Evolutionary conservation across 2,113 vertebrate species (phyloP).

Genomic region (Sturnira hondurensis): DNA sequence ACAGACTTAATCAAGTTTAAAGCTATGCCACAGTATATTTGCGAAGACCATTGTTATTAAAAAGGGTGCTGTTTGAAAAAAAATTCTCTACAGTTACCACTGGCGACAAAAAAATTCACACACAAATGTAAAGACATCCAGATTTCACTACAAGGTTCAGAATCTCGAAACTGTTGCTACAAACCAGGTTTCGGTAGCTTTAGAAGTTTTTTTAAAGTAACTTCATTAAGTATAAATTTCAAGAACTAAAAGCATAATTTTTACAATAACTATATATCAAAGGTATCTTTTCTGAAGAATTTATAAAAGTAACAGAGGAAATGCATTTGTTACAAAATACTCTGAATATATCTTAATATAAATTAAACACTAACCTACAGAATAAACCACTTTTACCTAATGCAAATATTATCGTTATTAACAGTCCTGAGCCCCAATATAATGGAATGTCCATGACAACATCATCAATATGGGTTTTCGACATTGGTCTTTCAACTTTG

Average conservation of each 20-base stretch:
- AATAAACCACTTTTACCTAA: not conserved
- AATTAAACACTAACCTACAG: not conserved
- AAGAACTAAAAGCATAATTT: not conserved
- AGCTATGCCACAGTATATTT: slow-evolving; percentile 81
- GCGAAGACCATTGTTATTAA: slow-evolving; percentile 77
- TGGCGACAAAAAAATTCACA: slow-evolving; percentile 78
- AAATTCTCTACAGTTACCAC: slow-evolving; percentile 77
- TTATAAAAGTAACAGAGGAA: not conserved
- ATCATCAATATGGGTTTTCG: not conserved
- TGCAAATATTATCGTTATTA: not conserved
- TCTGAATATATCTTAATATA: not conserved
- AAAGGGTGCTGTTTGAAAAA: slow-evolving; percentile 53
- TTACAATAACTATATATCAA: not conserved
- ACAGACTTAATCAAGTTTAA: slow-evolving; percentile 86
- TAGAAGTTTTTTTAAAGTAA: not conserved
- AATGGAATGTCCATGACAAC: not conserved
- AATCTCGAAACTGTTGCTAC: not conserved
- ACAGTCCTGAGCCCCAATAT: not conserved
- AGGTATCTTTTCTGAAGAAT: not conserved
- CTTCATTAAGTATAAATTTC: not conserved
- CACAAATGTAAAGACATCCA: not conserved
- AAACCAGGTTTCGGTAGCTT: not conserved
- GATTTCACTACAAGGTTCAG: not conserved
- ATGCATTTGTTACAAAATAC: not conserved
- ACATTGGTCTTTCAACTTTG: not conserved